Conservation (phyloP, 2,888 invertebrate species). For the Rhimphoctona megacephalus region DNA sequence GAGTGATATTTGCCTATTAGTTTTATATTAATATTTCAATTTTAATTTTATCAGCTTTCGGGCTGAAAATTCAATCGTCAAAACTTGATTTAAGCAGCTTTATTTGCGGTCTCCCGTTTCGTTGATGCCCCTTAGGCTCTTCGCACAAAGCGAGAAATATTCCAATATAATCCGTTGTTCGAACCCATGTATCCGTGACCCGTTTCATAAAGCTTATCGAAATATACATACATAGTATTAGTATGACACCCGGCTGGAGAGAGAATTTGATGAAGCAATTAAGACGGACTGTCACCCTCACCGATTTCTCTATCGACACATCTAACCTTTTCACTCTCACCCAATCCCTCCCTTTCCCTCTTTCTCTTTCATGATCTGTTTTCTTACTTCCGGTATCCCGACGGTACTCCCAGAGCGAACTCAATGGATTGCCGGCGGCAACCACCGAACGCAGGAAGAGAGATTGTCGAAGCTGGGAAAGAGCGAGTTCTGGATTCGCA, state of each 20-base stretch:
- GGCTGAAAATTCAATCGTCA: slow-evolving; percentile 48
- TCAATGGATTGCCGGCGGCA: slow-evolving; percentile 51
- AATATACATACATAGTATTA: slow-evolving; percentile 11
- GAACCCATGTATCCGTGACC: slow-evolving; percentile 32
- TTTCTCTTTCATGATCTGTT: slow-evolving; percentile 6
- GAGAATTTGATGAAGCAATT: slow-evolving; percentile 73
- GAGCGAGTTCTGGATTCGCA: slow-evolving; percentile 60
- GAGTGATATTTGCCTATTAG: neutral
- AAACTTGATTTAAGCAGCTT: slow-evolving; percentile 51
- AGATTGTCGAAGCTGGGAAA: slow-evolving; percentile 37
- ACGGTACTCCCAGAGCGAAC: slow-evolving; percentile 40
- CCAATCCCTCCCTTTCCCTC: slow-evolving; percentile 4
- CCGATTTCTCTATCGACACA: slow-evolving; percentile 60
- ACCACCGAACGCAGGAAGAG: slow-evolving; percentile 45
- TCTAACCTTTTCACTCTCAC: slow-evolving; percentile 30
- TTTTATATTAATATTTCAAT: neutral
- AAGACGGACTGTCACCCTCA: slow-evolving; percentile 72
- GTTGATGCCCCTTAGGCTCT: slow-evolving; percentile 17
- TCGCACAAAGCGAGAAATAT: slow-evolving; percentile 30
- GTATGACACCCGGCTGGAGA: slow-evolving; percentile 21
- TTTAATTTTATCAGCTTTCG: slow-evolving; percentile 26
- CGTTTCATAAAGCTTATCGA: slow-evolving; percentile 35
- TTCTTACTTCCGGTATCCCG: slow-evolving; percentile 27
- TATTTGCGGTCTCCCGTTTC: slow-evolving; percentile 24
- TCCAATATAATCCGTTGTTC: slow-evolving; percentile 46